Conservation (phyloP, 2,888 invertebrate genomes). For the Leuctra nigra region DNA sequence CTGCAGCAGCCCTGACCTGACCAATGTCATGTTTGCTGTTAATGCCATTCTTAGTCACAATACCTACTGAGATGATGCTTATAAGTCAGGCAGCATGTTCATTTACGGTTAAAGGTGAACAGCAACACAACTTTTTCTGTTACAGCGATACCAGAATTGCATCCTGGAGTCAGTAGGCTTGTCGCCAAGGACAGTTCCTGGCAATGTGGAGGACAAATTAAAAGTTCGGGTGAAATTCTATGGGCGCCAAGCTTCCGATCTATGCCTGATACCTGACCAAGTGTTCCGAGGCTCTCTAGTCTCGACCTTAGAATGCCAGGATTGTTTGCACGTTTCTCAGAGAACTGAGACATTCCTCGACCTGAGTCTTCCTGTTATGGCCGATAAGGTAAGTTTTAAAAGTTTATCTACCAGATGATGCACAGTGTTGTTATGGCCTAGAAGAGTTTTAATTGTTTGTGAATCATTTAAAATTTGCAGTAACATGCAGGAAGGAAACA, state of each 20-base stretch:
- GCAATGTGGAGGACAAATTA: constrained; percentile 67
- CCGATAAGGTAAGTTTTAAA: constrained; percentile 48
- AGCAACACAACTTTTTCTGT: constrained; percentile 11
- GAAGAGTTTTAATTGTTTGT: too few relatives aligned
- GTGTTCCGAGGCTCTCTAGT: constrained; percentile 91
- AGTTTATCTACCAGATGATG: too few relatives aligned
- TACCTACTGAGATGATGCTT: too few relatives aligned
- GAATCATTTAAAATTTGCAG: too few relatives aligned
- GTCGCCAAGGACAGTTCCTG: constrained; percentile 62
- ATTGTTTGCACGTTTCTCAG: constrained; percentile 80
- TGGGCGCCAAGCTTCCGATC: constrained; percentile 71
- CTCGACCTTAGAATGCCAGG: constrained; percentile 82
- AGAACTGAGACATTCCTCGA: constrained; percentile 91
- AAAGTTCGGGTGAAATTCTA: constrained; percentile 75
- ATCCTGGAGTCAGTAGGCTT: constrained; percentile 73
- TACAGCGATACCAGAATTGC: constrained; percentile 70
- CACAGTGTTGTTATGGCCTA: too few relatives aligned
- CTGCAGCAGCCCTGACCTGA: too few relatives aligned
- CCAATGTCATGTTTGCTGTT: too few relatives aligned
- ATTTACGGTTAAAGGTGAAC: too few relatives aligned
- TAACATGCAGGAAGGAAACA: too few relatives aligned
- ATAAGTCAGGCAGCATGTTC: too few relatives aligned
- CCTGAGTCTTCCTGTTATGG: constrained; percentile 82
- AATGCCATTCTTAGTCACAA: too few relatives aligned
- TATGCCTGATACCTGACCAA: constrained; percentile 74